Percentiles rank a stretch among this genome's conserved stretches.
Evolutionary conservation across 2,888 invertebrate genomes (phyloP).

Genomic region (Epistrophe eligans): DNA sequence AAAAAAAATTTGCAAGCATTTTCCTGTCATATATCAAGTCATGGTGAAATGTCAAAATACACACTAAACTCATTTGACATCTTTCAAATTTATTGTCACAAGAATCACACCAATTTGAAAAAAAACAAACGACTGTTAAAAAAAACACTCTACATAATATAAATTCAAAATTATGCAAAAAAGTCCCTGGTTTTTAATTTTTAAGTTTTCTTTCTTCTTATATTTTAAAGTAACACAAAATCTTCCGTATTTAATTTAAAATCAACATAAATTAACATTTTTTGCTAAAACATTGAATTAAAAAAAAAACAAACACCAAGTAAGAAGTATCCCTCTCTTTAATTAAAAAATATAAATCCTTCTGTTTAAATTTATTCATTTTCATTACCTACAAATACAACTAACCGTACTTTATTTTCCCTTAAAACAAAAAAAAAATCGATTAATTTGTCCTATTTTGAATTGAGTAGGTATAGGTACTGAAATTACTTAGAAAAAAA

Average conservation of each 20-base stretch:
- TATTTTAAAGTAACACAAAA: too few relatives aligned
- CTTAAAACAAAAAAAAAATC: constrained; percentile 57
- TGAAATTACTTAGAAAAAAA: not conserved
- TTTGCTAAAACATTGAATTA: constrained; percentile 21
- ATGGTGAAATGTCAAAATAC: too few relatives aligned
- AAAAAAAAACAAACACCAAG: constrained; percentile 16
- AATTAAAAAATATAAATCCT: constrained; percentile 50
- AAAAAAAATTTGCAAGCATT: too few relatives aligned
- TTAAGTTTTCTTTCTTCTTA: too few relatives aligned
- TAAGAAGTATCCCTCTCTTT: constrained; percentile 43
- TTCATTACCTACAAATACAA: constrained; percentile 10
- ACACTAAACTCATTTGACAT: too few relatives aligned
- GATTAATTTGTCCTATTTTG: constrained; percentile 58
- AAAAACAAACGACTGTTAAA: too few relatives aligned
- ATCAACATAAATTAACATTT: constrained; percentile 49
- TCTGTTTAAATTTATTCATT: constrained; percentile 1
- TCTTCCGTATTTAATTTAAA: not conserved
- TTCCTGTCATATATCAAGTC: too few relatives aligned
- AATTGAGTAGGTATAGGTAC: constrained; percentile 13
- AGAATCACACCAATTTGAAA: too few relatives aligned
- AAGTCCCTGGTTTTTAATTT: too few relatives aligned
- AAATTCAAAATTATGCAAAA: too few relatives aligned
- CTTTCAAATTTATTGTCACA: too few relatives aligned
- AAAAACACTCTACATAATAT: too few relatives aligned
- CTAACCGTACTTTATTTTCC: constrained; percentile 40